These are phyloP conservation scores for Antheraea mylitta DNA, from an alignment of 1,140 invertebrate species.

Conservation along the genomic window DNA sequence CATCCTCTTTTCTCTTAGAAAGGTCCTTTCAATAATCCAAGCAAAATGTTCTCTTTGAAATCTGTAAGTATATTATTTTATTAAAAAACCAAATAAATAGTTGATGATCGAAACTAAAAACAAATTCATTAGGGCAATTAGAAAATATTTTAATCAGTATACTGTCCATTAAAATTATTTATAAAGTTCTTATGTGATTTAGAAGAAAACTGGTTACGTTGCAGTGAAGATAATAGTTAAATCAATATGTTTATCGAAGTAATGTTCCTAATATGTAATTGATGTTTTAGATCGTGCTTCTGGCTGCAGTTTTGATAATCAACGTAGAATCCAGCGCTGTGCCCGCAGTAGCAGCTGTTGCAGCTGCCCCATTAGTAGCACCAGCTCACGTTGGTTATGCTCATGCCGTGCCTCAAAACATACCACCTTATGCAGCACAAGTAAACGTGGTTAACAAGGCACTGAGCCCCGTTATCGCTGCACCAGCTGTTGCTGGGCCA, in stretches of 20 bases:
- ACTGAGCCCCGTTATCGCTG: conserved; percentile 52
- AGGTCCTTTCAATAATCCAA: conserved; percentile 58
- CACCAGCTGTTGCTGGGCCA: conserved; percentile 31
- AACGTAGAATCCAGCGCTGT: conserved; percentile 67
- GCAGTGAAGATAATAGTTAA: too few species aligned
- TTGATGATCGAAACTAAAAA: too few species aligned
- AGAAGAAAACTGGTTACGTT: too few species aligned
- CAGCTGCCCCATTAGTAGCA: conserved; percentile 53
- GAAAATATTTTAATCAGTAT: too few species aligned
- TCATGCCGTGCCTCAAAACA: conserved; percentile 76
- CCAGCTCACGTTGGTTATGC: conserved; percentile 63
- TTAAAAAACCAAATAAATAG: too few species aligned
- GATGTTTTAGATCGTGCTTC: conserved; percentile 58
- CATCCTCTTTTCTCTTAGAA: conserved; percentile 64
- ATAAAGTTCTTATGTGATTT: too few species aligned
- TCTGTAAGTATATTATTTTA: conserved; percentile 51
- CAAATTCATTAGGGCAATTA: too few species aligned
- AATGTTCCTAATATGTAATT: not conserved
- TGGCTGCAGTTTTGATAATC: conserved; percentile 58
- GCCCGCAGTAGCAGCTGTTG: conserved; percentile 32
- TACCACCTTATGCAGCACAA: conserved; percentile 78
- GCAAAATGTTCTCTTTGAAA: conserved; percentile 74
- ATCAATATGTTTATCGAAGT: too few species aligned
- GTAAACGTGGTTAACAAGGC: conserved; percentile 74
- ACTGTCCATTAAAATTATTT: too few species aligned